Percentiles rank a stretch among this genome's conserved stretches.
Conservation (phyloP, 2,888 invertebrate genomes). For the Zeuzera pyrina region DNA sequence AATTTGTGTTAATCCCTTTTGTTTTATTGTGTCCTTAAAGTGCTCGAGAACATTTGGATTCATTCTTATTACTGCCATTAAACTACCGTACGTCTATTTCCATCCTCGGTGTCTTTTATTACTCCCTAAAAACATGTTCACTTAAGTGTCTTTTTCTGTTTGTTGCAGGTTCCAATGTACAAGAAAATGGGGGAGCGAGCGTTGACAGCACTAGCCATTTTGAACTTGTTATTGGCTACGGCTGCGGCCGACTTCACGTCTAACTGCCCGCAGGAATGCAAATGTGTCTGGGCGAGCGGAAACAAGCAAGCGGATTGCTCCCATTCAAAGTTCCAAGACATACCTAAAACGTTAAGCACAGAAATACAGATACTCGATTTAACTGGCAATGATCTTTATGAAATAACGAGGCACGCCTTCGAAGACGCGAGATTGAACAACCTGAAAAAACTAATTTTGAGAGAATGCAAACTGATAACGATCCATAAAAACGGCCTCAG, state of each 20-base stretch:
- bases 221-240: slow-evolving; percentile 34
- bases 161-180: slow-evolving; percentile 40
- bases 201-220: slow-evolving; percentile 31
- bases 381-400: slow-evolving; percentile 78
- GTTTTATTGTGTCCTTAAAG: too few relatives aligned
- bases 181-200: slow-evolving; percentile 43
- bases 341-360: slow-evolving; percentile 81
- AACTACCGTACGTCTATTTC: slow-evolving; percentile 34
- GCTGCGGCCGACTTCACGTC: slow-evolving; percentile 66
- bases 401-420: slow-evolving; percentile 79
- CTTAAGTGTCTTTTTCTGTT: slow-evolving; percentile 23
- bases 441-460: slow-evolving; percentile 84
- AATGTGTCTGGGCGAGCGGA: slow-evolving; percentile 89
- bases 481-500: slow-evolving; percentile 84
- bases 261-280: slow-evolving; percentile 79
- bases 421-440: slow-evolving; percentile 80
- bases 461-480: slow-evolving; percentile 80
- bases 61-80: slow-evolving; percentile 37
- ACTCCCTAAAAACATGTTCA: slow-evolving; percentile 13
- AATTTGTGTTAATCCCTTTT: too few relatives aligned
- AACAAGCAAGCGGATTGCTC: slow-evolving; percentile 89
- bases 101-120: slow-evolving; percentile 34
- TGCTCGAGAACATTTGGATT: too few relatives aligned
- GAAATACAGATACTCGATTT: slow-evolving; percentile 83
- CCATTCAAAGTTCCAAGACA: slow-evolving; percentile 74